These are phyloP conservation scores for Leptodactylus fuscus DNA, from an alignment of 2,113 vertebrate genomes.

Conservation along the genomic window DNA sequence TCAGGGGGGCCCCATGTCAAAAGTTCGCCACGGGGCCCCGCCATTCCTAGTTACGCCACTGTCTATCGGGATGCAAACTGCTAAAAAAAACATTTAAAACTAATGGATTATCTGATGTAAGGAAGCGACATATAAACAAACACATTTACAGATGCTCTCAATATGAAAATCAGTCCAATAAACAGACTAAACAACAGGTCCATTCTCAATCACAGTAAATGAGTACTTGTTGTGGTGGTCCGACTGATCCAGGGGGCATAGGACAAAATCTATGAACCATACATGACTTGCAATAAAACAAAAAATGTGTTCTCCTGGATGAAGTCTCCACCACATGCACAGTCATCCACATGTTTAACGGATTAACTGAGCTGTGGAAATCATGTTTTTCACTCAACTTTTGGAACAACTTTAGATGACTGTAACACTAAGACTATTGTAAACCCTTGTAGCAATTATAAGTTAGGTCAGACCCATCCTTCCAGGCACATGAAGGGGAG, in stretches of 20 bases:
- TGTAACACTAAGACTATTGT: constrained; percentile 19
- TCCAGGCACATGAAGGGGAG: not conserved
- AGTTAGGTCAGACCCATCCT: not conserved
- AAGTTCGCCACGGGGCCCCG: too few relatives aligned
- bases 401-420: not conserved
- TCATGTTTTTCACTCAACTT: not conserved
- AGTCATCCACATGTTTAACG: constrained; percentile 12
- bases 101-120: not conserved
- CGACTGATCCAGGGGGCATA: not conserved
- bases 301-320: not conserved
- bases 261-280: not conserved
- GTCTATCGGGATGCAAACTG: too few relatives aligned
- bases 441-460: not conserved
- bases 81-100: not conserved
- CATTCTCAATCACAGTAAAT: not conserved
- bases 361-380: not conserved
- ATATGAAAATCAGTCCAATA: not conserved
- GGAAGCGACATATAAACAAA: not conserved
- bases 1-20: too few relatives aligned
- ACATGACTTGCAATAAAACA: constrained; percentile 10
- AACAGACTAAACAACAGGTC: not conserved
- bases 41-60: too few relatives aligned
- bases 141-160: not conserved
- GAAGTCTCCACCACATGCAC: not conserved
- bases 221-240: not conserved